These are phyloP conservation scores for Arctocebus calabarensis DNA, from an alignment of 2,797 vertebrate species.

Conservation along the genomic window DNA sequence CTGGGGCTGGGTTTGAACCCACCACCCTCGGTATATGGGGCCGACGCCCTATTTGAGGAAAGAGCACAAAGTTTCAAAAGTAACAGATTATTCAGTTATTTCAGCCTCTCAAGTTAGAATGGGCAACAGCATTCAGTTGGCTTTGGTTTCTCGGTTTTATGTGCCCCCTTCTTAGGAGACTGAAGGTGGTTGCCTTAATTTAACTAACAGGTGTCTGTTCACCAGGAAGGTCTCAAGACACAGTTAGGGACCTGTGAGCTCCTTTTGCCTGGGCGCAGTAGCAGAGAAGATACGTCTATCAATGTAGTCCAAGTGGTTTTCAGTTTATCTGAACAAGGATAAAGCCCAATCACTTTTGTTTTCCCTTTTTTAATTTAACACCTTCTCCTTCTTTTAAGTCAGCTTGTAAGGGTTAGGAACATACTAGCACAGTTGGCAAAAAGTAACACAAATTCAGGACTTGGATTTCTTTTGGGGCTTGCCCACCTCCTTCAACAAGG, in stretches of 20 bases:
- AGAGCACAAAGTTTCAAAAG: neutral
- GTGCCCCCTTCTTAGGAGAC: neutral
- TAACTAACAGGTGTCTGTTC: neutral
- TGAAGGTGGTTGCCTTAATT: neutral
- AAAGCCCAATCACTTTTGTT: neutral
- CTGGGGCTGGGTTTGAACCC: no score
- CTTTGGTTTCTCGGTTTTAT: neutral
- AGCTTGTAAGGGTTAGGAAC: neutral
- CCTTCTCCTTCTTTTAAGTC: neutral
- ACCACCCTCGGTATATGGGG: no score
- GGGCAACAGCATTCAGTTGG: neutral
- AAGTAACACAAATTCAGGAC: neutral
- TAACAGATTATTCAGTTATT: neutral
- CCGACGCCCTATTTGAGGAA: neutral
- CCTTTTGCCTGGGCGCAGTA: neutral
- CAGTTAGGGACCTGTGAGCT: neutral
- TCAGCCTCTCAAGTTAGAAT: neutral
- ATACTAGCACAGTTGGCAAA: neutral
- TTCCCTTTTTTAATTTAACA: neutral
- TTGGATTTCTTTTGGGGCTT: neutral
- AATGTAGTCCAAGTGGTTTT: neutral
- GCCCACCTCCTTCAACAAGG: neutral
- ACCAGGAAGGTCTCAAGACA: neutral
- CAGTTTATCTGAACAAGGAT: constrained; percentile 14
- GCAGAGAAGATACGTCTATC: neutral